Base-by-base conservation (phyloP, 1,140 invertebrate species). In the Cyrtorhinus lividipennis region DNA sequence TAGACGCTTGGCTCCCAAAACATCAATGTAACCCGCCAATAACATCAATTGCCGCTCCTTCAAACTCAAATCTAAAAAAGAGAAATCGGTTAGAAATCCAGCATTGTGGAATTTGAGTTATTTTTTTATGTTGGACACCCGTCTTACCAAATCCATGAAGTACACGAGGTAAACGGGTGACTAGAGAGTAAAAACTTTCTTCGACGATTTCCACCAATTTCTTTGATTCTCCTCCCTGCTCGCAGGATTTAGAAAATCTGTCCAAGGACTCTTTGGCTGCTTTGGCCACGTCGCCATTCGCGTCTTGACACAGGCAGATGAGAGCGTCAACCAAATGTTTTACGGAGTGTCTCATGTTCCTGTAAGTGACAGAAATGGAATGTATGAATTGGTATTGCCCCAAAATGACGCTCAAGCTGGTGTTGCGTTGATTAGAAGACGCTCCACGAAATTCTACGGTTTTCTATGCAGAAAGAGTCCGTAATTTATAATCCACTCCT, bases 11-110 rank as follows among this genome's bases (percentile, higher is more conserved):
- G 73, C 30, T 69, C 75, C 66, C 64, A 85, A 72, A 24, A 83
- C 66, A 57, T 72, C 72, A 18, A 84, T 68, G 69, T 84, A 86
- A 10, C 83, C 83, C 44, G 75, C 72, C 2, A 85, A 65, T 38
- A 82, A 73, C 1, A 74, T 71, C 44, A 81, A 64, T 27, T 68
- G 64, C 38, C 56, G 58, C 30, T 64, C 59, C 70, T 84, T 82
- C 64, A 78, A 72, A 2, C 67, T 70, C 38, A 78, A 73, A 70
- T 83, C 81, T 83, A 68, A 13, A 72, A 71, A 64, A 61, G 57
- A 66, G 27, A 25, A 62, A 53, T 20, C 2, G 30, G 5, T 38
- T 38, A 24, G 56, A 10, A 56, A 5, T 18, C 5, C 48, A 56
- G 15, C 57, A 25, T 44, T 56, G 1, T 26, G 20, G 24, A 0